Base-by-base conservation (phyloP, 2,888 invertebrate species). In the Xylota segnis region DNA sequence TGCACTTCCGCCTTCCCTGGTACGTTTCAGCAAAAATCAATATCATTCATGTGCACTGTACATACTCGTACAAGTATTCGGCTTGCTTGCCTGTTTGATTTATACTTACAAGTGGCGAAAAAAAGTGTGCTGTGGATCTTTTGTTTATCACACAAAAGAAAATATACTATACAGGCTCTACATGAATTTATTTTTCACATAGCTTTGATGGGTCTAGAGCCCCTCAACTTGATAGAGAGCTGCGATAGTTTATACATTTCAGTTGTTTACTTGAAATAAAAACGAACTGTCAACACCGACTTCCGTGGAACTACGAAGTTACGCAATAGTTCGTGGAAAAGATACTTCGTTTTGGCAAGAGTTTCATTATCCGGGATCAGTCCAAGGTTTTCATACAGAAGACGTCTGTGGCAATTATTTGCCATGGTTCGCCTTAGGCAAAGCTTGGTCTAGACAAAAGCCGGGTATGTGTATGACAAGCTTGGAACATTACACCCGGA, bases 61-160 rank as follows among this genome's bases (percentile, higher is more conserved):
- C 18, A 71, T n/a, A 32, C 34, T 34, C 45, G 10, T n/a, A n/a
- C n/a, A n/a, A n/a, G n/a, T n/a, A n/a, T n/a, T n/a, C n/a, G n/a
- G n/a, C n/a, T n/a, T n/a, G 34, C 9, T 71, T 34, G 34, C 4
- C 43, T 71, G 27, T 56, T 37, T 50, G n/a, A 14, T 27, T 50
- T 61, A 23, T 18, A n/a, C n/a, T n/a, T n/a, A 14, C 45, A 45
- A 54, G 45, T 43, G 43, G 63, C 32, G 16, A 29, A 63, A 37
- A 32, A 32, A 65, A 40, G 18, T 16, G 10, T 14, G 16, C 6
- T 18, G 52, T 14, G 43, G 43, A 56, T 75, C 52, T 75, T 75
- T 75, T 75, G 74, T 75, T 45, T 54, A 23, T 40, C 74, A n/a
- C 32, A 54, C 40, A 63, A 72, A 72, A 50, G 59, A 34, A 50